phyloP scores from a whole-genome alignment of 2,797 vertebrate genomes.

The Betta splendens region DNA sequence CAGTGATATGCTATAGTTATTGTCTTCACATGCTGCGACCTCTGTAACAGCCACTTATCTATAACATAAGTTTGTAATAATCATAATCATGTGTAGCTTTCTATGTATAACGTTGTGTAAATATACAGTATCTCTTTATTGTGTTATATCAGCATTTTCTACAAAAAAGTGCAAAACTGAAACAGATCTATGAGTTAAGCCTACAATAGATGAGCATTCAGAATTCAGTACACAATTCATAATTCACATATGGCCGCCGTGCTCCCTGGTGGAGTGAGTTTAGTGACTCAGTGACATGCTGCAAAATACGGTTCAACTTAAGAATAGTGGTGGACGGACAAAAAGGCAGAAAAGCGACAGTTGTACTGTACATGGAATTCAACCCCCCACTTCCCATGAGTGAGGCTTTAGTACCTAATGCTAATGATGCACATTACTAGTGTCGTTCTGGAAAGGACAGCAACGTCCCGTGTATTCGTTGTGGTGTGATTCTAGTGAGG shows the following conservation, averaged over 20 bases:
- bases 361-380: too few species aligned
- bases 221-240: conserved; percentile 23
- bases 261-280: too few species aligned
- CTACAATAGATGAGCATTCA: conserved; percentile 38
- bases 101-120: conserved; percentile 26
- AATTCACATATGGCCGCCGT: conserved; percentile 39
- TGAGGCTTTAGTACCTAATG: not conserved
- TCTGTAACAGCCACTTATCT: conserved; percentile 21
- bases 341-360: not conserved
- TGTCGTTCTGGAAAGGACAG: too few species aligned
- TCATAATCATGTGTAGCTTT: conserved; percentile 13
- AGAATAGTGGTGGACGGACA: conserved; percentile 14
- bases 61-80: conserved; percentile 12
- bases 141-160: conserved; percentile 43
- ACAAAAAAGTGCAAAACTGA: conserved; percentile 86
- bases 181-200: conserved; percentile 66
- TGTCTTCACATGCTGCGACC: conserved; percentile 28
- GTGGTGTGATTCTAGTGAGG: too few species aligned
- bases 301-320: too few species aligned
- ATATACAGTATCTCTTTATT: conserved; percentile 17
- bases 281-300: too few species aligned
- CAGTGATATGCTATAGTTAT: conserved; percentile 74
- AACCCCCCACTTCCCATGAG: not conserved
- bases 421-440: not conserved
- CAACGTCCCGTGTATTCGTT: too few species aligned